A percentile compares a stretch with the other conserved stretches of the same genome.
phyloP scores from a whole-genome alignment of 2,797 vertebrate genomes.

The Notoglanidium macrostoma region DNA sequence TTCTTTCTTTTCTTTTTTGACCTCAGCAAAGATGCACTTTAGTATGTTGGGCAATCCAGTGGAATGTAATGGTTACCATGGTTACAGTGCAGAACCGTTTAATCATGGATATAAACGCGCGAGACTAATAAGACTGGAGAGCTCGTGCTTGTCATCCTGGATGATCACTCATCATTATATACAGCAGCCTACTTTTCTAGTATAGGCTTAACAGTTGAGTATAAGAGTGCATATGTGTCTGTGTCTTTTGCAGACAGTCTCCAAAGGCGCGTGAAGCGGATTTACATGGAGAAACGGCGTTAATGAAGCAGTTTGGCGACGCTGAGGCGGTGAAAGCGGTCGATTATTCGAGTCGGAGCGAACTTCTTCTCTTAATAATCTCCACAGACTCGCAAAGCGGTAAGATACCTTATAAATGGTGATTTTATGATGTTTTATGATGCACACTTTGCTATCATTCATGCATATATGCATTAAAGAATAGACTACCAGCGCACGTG shows the following conservation, averaged over 20 bases:
- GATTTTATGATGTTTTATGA: too few relatives aligned
- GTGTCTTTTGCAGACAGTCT: neutral
- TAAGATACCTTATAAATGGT: conserved; percentile 60
- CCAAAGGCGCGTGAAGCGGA: conserved; percentile 2
- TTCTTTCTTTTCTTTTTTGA: neutral
- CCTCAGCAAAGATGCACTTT: neutral
- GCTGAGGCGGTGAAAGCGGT: conserved; percentile 7
- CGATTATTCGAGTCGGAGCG: conserved; percentile 9
- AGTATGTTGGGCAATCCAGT: neutral
- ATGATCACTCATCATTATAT: neutral
- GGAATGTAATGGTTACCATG: conserved; percentile 28
- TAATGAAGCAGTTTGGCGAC: conserved; percentile 15
- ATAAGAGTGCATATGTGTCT: neutral
- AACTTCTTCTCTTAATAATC: conserved; percentile 71
- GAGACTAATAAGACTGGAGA: conserved; percentile 14
- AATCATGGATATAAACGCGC: neutral
- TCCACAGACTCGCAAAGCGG: conserved; percentile 83
- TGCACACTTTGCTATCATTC: neutral
- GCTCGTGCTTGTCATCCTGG: neutral
- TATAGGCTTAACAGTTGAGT: neutral
- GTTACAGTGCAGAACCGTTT: conserved; percentile 24
- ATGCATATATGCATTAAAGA: neutral
- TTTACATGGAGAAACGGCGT: neutral
- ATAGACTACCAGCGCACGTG: neutral
- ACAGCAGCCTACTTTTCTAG: too few relatives aligned